Evolutionary conservation across 2,797 vertebrate species (phyloP).

Genomic region (Cottoperca gobio): DNA sequence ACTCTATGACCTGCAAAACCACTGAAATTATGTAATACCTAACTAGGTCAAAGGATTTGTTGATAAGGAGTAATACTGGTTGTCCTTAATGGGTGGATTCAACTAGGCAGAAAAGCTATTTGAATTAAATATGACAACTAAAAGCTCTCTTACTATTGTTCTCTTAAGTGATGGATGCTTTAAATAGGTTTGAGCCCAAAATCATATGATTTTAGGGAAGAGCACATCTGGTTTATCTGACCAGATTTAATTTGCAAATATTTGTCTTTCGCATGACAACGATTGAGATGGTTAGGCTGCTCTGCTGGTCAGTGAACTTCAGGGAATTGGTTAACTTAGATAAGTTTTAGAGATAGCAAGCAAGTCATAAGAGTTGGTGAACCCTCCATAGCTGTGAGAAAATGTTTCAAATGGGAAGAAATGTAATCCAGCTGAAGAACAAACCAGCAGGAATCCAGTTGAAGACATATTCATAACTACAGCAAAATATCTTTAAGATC

Average conservation of each 20-base stretch:
- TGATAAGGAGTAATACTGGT: neutral
- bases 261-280: conserved; percentile 27
- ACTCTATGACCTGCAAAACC: neutral
- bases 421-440: neutral
- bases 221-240: neutral
- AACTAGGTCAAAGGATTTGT: conserved; percentile 28
- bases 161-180: neutral
- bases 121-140: neutral
- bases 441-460: neutral
- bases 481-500: neutral
- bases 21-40: conserved; percentile 5
- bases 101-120: conserved; percentile 3
- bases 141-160: neutral
- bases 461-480: neutral
- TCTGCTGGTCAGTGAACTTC: conserved; percentile 51
- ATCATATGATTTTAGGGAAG: neutral
- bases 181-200: neutral
- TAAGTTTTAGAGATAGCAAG: neutral
- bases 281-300: neutral
- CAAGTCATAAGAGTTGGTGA: neutral
- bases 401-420: neutral
- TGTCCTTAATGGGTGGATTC: neutral
- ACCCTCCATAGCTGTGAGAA: neutral
- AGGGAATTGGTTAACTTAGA: neutral
- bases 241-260: conserved; percentile 27